Evolutionary conservation across 1,140 invertebrate genomes (phyloP).

Genomic region (Sycophaga agraensis): DNA sequence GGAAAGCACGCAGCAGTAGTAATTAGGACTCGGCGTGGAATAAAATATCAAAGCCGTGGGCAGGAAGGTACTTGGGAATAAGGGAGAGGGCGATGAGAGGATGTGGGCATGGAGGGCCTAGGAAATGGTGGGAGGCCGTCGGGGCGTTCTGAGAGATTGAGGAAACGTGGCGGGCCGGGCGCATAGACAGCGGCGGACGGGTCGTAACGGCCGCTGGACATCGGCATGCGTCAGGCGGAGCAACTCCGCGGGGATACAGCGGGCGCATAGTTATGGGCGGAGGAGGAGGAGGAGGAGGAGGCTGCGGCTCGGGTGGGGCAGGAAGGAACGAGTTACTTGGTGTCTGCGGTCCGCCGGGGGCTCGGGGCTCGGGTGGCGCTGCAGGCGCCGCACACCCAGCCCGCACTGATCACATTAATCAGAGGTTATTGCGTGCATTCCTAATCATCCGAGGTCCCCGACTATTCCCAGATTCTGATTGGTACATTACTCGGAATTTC

Average conservation of each 20-base stretch:
- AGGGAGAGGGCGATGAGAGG: too few species aligned
- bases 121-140: not conserved
- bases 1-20: too few species aligned
- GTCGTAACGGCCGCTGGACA: too few species aligned
- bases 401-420: conserved; percentile 60
- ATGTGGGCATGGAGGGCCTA: not conserved
- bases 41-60: too few species aligned
- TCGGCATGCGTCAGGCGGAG: too few species aligned
- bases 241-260: too few species aligned
- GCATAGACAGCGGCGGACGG: too few species aligned
- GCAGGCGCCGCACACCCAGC: conserved; percentile 2
- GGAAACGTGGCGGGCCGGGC: not conserved
- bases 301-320: not conserved
- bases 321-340: not conserved
- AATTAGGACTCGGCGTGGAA: too few species aligned
- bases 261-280: too few species aligned
- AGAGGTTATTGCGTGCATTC: conserved; percentile 61
- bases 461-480: conserved; percentile 59
- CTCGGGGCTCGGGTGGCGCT: not conserved
- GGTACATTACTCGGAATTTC: conserved; percentile 60
- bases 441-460: conserved; percentile 58
- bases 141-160: not conserved
- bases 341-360: not conserved
- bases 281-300: not conserved
- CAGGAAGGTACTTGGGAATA: too few species aligned